These are phyloP conservation scores for Balaeniceps rex DNA, from an alignment of 2,113 vertebrate genomes.

Conservation along the genomic window DNA sequence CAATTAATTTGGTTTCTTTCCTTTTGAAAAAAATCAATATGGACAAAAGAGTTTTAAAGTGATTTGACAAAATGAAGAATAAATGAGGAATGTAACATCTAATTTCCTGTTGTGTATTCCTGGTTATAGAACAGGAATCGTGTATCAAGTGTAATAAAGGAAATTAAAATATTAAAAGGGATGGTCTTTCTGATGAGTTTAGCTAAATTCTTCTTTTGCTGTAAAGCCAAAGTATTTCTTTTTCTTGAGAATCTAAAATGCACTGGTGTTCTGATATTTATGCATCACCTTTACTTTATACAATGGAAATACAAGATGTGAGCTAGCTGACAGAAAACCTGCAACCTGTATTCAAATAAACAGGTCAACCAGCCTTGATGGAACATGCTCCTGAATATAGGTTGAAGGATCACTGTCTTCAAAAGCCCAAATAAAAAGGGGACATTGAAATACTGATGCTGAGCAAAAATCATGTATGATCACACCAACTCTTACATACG, in stretches of 20 bases:
- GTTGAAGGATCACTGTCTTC: neutral
- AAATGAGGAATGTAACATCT: neutral
- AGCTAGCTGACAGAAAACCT: neutral
- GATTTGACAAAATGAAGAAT: neutral
- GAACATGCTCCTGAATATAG: neutral
- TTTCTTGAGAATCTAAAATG: neutral
- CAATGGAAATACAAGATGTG: neutral
- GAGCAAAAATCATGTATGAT: neutral
- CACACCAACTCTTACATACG: neutral
- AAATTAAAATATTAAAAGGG: neutral
- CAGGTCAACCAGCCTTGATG: neutral
- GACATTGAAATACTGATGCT: neutral
- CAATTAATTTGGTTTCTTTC: conserved; percentile 31
- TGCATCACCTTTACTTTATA: neutral
- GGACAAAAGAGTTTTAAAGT: neutral
- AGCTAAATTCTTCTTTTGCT: neutral
- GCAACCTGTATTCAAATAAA: neutral
- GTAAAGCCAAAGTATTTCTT: neutral
- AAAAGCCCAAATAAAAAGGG: neutral
- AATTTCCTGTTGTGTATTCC: neutral
- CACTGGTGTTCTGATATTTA: neutral
- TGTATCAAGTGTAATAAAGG: neutral
- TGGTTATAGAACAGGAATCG: neutral
- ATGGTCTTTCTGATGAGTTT: neutral
- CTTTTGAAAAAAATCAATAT: neutral